Conservation (phyloP, 1,140 invertebrate species). For the Plectrocnemia conspersa region DNA sequence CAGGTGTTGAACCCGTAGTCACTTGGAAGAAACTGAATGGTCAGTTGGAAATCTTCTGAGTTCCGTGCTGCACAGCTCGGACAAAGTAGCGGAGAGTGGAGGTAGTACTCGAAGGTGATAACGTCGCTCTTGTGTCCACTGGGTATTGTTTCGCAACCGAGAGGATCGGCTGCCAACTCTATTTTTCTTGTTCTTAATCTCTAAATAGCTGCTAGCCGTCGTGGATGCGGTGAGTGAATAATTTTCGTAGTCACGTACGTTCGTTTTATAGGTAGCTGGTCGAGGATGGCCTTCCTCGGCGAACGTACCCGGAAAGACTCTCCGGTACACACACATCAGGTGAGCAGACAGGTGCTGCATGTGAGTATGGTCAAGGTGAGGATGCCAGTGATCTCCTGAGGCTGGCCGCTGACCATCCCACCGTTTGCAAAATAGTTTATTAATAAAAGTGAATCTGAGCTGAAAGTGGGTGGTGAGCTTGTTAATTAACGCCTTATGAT, state of each 20-base stretch:
- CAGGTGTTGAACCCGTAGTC: conserved; percentile 11
- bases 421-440: too few species aligned
- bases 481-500: too few species aligned
- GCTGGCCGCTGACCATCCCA: too few species aligned
- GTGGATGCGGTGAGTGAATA: conserved; percentile 28
- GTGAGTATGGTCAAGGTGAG: conserved; percentile 18
- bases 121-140: not conserved
- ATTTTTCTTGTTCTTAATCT: not conserved
- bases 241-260: conserved; percentile 24
- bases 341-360: conserved; percentile 6
- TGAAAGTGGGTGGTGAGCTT: too few species aligned
- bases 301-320: conserved; percentile 32
- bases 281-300: conserved; percentile 21
- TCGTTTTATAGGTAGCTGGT: conserved; percentile 27
- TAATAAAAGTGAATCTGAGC: too few species aligned
- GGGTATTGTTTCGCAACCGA: conserved; percentile 1
- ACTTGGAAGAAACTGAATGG: conserved; percentile 19
- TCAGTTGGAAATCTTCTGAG: conserved; percentile 17
- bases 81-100: conserved; percentile 18
- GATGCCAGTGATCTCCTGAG: conserved; percentile 16
- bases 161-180: not conserved
- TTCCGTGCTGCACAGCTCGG: not conserved
- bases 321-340: not conserved
- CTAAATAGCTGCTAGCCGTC: conserved; percentile 2
- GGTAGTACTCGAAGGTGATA: conserved; percentile 8